These are phyloP conservation scores for Loriculus beryllinus DNA, from an alignment of 2,797 vertebrate species.

Conservation along the genomic window DNA sequence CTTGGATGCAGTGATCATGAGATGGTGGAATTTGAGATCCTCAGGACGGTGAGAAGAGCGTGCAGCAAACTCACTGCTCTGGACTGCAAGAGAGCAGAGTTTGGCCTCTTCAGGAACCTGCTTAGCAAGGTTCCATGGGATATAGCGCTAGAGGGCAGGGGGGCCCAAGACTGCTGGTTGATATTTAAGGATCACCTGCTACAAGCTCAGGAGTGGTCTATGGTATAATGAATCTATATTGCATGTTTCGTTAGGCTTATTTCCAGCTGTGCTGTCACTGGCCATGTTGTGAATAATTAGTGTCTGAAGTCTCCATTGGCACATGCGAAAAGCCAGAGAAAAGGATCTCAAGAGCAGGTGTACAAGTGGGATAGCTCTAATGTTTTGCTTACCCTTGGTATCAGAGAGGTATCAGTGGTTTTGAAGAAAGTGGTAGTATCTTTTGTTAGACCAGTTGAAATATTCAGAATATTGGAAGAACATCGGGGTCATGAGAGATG, in stretches of 20 bases:
- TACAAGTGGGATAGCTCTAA: neutral
- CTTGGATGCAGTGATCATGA: too few species aligned
- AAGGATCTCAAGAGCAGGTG: neutral
- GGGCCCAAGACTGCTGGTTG: too few species aligned
- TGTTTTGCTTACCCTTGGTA: neutral
- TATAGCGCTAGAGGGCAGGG: too few species aligned
- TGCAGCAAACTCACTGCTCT: too few species aligned
- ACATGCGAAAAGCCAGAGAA: rapidly evolving
- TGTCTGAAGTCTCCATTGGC: neutral
- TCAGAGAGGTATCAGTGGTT: neutral
- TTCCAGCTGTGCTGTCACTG: neutral
- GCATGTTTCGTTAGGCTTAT: neutral
- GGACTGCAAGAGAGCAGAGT: too few species aligned
- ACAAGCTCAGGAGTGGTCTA: too few species aligned
- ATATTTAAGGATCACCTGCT: too few species aligned
- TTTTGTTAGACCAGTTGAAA: neutral
- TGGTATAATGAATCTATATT: neutral
- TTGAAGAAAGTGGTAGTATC: neutral
- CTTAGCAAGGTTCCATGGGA: too few species aligned
- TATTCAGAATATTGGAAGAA: neutral
- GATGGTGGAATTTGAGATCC: too few species aligned
- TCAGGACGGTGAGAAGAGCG: too few species aligned
- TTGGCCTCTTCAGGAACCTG: too few species aligned
- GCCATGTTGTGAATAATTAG: neutral
- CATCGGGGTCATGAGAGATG: neutral